Evolutionary conservation across 2,888 invertebrate species (phyloP), one percentile per base, ranked within the genome.

Genomic region (Xylocampa areola): DNA sequence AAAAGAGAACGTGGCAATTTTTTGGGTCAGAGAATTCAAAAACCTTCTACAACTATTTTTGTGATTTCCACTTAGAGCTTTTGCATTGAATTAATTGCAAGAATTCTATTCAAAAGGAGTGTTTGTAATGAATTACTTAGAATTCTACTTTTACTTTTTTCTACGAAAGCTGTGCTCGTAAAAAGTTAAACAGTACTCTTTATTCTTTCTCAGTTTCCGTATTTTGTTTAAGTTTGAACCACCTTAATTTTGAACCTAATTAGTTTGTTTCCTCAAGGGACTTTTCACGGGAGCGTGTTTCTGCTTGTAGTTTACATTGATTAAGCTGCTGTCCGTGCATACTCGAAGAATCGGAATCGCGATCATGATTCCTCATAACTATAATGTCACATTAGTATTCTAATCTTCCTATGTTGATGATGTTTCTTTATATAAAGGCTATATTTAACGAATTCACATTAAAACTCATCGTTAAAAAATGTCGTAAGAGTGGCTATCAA

Each of bases 151-250:
- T 39, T 35, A 44, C n/a, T 17, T 27, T 17, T 13, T 41, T 45
- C 45, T 35, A 27, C 14, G 25, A 41, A 49, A 33, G 19, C 21
- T 61, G 25, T 29, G 16, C 13, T 35, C 49, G 37, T 25, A 47
- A 59, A 55, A 64, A 33, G 39, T 59, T 64, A 48, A 59, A 53
- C 45, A 57, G 37, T 33, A 7, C 52, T 54, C 47, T 64, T 53
- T 65, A 70, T 53, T 62, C 65, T 27, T 39, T 43, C 17, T 29
- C 8, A 33, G 50, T 65, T 57, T 51, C 39, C 23, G 10, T 48
- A 48, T 53, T 64, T 50, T 47, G 11, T 30, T 58, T 45, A 36
- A 53, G 39, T 70, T 40, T 44, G 29, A 10, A 59, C 23, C 14
- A 59, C 43, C 19, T 41, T 45, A 13, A 57, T 69, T 52, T 41